Evolutionary conservation across 1,140 invertebrate genomes (phyloP).

Genomic region (Drosophila albomicans): DNA sequence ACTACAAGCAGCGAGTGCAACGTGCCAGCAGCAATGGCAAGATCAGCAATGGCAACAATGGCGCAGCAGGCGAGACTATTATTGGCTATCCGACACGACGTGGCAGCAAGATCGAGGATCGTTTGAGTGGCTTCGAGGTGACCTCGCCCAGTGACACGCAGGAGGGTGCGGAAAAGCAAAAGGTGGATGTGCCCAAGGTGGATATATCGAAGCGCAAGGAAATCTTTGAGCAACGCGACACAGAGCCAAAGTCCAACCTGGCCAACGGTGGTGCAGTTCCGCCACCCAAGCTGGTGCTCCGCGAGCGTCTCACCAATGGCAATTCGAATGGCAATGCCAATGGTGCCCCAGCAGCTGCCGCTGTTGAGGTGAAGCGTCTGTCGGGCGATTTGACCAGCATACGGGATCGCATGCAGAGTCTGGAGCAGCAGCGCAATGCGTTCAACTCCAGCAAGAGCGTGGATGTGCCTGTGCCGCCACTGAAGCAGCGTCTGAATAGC

Average conservation of each 20-base stretch:
- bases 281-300: slow-evolving; percentile 65
- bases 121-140: slow-evolving; percentile 80
- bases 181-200: slow-evolving; percentile 90
- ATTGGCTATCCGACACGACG: slow-evolving; percentile 74
- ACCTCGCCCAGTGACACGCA: slow-evolving; percentile 83
- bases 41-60: slow-evolving; percentile 47
- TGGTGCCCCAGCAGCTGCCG: slow-evolving; percentile 65
- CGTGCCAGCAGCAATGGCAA: slow-evolving; percentile 85
- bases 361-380: slow-evolving; percentile 86
- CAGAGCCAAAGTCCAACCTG: slow-evolving; percentile 79
- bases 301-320: slow-evolving; percentile 65
- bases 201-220: slow-evolving; percentile 93
- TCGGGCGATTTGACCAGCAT: slow-evolving; percentile 88
- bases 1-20: slow-evolving; percentile 91
- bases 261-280: slow-evolving; percentile 27
- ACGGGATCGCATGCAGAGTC: slow-evolving; percentile 87
- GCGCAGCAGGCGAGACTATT: slow-evolving; percentile 50
- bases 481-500: slow-evolving; percentile 82
- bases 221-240: slow-evolving; percentile 89
- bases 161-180: slow-evolving; percentile 83
- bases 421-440: slow-evolving; percentile 87
- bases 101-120: slow-evolving; percentile 82
- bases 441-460: slow-evolving; percentile 84
- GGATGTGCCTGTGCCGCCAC: slow-evolving; percentile 78
- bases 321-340: slow-evolving; percentile 49